Evolutionary conservation across 2,888 invertebrate genomes (phyloP).

Genomic region (Lasioglossum pauxillum): DNA sequence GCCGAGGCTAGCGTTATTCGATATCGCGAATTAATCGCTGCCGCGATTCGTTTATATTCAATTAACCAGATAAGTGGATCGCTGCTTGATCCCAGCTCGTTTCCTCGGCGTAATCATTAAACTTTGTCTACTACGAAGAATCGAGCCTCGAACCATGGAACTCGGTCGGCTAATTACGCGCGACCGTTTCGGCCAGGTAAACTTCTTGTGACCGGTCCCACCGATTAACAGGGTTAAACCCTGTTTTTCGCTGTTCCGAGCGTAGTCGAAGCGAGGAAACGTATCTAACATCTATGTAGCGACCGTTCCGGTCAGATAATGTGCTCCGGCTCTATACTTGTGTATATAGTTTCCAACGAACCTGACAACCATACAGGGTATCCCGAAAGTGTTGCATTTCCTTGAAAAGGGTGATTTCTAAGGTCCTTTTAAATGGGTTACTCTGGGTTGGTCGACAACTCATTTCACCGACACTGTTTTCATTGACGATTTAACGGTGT

Average conservation of each 20-base stretch:
- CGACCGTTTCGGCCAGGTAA: conserved; percentile 5
- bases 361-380: neutral
- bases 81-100: conserved; percentile 30
- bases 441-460: no score
- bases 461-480: no score
- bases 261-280: neutral
- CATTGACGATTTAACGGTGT: no score
- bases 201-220: neutral
- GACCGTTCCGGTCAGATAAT: neutral
- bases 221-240: neutral
- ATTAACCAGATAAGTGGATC: conserved; percentile 23
- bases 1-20: neutral
- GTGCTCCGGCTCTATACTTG: neutral
- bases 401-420: no score
- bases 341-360: neutral
- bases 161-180: neutral
- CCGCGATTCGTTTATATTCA: conserved; percentile 33
- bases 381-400: no score
- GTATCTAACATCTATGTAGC: neutral
- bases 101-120: conserved; percentile 26
- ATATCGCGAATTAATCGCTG: conserved; percentile 3
- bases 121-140: conserved; percentile 3
- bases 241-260: neutral
- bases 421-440: no score
- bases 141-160: neutral